Conservation (phyloP, 92 coral and sea anemone genomes). For the Porites cylindrica region DNA sequence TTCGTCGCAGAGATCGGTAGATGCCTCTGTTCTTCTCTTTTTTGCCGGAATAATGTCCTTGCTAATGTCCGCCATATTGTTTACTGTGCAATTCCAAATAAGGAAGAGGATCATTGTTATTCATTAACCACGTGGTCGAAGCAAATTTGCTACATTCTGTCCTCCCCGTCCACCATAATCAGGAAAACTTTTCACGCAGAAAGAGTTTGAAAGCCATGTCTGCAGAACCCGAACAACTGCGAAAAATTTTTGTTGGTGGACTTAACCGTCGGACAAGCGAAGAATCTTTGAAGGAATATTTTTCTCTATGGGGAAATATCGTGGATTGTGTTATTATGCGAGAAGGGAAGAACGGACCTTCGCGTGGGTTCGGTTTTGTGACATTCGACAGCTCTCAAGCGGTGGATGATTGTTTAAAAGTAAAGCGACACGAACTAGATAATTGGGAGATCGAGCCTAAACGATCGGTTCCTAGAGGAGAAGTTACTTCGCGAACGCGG, state of each 20-base stretch:
- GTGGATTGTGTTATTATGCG: constrained; percentile 98
- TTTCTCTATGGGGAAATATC: constrained; percentile 95
- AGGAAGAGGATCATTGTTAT: constrained; percentile 25
- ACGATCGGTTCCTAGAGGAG: constrained; percentile 95
- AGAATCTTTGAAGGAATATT: constrained; percentile 88
- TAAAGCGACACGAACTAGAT: constrained; percentile 81
- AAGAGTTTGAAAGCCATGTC: neutral
- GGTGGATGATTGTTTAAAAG: constrained; percentile 88
- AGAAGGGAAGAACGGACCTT: constrained; percentile 74
- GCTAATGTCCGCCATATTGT: neutral
- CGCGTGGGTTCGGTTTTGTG: constrained; percentile 99
- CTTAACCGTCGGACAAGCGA: constrained; percentile 90
- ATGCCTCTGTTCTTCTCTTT: constrained; percentile 26
- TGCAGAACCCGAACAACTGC: constrained; percentile 86
- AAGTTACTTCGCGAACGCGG: constrained; percentile 79
- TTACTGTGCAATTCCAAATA: constrained; percentile 20
- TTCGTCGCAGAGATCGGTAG: constrained; percentile 38
- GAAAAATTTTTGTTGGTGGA: constrained; percentile 97
- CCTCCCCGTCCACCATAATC: constrained; percentile 30
- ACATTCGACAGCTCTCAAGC: constrained; percentile 86
- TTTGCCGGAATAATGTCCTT: neutral
- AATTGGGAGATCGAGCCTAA: constrained; percentile 97
- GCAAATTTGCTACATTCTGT: constrained; percentile 15
- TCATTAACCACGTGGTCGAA: constrained; percentile 20
- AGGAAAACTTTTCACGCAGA: neutral